These are phyloP conservation scores for Meliscaeva auricollis DNA, from an alignment of 2,888 invertebrate genomes.

Conservation along the genomic window DNA sequence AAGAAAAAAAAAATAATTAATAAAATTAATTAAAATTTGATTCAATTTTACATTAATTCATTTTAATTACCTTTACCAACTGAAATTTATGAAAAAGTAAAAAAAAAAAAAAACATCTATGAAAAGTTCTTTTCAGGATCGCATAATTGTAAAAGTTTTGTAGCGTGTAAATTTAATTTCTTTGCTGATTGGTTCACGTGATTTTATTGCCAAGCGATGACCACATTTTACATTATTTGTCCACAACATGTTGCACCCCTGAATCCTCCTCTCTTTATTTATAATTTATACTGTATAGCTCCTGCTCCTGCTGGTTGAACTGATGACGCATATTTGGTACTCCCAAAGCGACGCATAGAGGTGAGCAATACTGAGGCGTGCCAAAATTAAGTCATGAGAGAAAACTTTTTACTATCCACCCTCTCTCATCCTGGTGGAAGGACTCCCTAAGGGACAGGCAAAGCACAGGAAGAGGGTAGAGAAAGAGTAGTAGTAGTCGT, in stretches of 20 bases:
- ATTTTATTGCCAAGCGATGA: constrained; percentile 44
- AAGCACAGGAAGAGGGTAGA: neutral
- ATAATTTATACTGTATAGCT: no score
- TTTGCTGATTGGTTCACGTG: constrained; percentile 10
- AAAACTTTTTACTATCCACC: constrained; percentile 50
- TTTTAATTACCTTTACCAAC: no score
- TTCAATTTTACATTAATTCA: no score
- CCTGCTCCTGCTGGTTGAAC: neutral
- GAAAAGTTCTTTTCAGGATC: no score
- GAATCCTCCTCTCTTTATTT: neutral
- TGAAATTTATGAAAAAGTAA: no score
- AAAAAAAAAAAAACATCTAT: no score
- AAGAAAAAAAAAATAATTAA: no score
- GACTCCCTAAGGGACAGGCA: constrained; percentile 10
- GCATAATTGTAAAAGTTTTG: constrained; percentile 5
- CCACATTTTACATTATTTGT: constrained; percentile 23
- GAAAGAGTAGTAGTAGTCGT: neutral
- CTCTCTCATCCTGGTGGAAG: neutral
- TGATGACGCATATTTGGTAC: constrained; percentile 62
- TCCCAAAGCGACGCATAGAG: constrained; percentile 54
- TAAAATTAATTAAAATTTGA: no score
- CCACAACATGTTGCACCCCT: constrained; percentile 50
- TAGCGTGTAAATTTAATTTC: neutral
- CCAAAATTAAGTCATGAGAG: constrained; percentile 71
- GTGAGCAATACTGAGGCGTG: constrained; percentile 73